These are phyloP conservation scores for Drosophila pachea DNA, from an alignment of 1,140 invertebrate genomes.

Conservation along the genomic window DNA sequence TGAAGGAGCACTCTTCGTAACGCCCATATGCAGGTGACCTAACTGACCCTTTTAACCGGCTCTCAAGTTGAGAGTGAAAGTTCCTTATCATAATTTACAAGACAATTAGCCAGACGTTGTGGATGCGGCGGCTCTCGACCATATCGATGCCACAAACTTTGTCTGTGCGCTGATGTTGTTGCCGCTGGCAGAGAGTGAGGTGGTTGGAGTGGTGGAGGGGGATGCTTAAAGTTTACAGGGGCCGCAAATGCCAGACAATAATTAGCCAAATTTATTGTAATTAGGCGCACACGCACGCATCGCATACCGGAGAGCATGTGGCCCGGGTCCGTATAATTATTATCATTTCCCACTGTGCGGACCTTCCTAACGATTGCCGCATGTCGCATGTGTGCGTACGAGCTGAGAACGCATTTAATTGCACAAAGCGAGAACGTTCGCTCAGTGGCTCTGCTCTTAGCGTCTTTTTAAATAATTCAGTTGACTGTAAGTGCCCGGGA, in stretches of 20 bases:
- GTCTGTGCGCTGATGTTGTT: slow-evolving; percentile 35
- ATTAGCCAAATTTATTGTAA: slow-evolving; percentile 77
- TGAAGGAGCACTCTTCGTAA: slow-evolving; percentile 1
- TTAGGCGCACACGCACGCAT: slow-evolving; percentile 62
- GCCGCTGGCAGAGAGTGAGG: neutral
- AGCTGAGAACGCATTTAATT: slow-evolving; percentile 68
- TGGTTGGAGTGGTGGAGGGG: neutral
- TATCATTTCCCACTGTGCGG: slow-evolving; percentile 53
- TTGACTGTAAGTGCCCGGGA: slow-evolving; percentile 56
- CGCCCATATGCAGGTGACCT: slow-evolving; percentile 42
- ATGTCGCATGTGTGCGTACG: slow-evolving; percentile 68
- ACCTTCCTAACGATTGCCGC: slow-evolving; percentile 12
- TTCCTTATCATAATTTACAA: slow-evolving; percentile 76
- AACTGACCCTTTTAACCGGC: slow-evolving; percentile 63
- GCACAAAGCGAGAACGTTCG: slow-evolving; percentile 57
- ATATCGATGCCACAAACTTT: slow-evolving; percentile 67
- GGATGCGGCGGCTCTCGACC: slow-evolving; percentile 18
- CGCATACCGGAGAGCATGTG: slow-evolving; percentile 51
- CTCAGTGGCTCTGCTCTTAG: slow-evolving; percentile 58
- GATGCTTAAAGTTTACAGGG: slow-evolving; percentile 66
- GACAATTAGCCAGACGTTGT: slow-evolving; percentile 66
- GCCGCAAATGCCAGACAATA: slow-evolving; percentile 63
- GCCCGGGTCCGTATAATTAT: slow-evolving; percentile 51
- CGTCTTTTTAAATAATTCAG: slow-evolving; percentile 74
- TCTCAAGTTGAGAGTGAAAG: slow-evolving; percentile 50